phyloP scores from a whole-genome alignment of 1,140 invertebrate species.

The Calliphora vicina region DNA sequence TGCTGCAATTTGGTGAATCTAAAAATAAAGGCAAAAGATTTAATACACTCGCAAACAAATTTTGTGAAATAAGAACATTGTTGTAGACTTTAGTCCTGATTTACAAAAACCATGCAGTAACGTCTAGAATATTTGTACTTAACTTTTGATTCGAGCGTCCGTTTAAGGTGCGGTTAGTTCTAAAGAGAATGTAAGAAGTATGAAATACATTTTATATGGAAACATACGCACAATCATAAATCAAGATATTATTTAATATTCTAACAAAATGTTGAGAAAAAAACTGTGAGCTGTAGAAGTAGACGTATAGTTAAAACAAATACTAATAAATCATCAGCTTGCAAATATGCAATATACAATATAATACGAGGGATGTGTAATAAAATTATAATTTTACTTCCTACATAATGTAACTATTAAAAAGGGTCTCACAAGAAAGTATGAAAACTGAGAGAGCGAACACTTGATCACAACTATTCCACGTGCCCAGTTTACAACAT shows the following conservation, averaged over 20 bases:
- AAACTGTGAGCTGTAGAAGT: background rate
- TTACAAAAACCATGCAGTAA: too few relatives aligned
- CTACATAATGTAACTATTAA: too few relatives aligned
- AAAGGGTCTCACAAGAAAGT: too few relatives aligned
- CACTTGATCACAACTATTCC: too few relatives aligned
- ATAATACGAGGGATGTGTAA: background rate
- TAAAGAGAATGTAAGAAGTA: background rate
- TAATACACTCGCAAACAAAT: background rate
- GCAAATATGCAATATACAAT: background rate
- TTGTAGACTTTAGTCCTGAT: too few relatives aligned
- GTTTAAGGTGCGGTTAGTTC: background rate
- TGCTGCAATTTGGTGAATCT: background rate
- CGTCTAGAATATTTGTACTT: background rate
- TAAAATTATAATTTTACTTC: too few relatives aligned
- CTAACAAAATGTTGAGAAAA: background rate
- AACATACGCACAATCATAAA: background rate
- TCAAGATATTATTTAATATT: constrained; percentile 7
- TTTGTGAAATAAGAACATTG: background rate
- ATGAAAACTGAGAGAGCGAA: too few relatives aligned
- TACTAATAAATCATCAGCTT: background rate
- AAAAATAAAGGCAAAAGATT: background rate
- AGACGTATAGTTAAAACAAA: background rate
- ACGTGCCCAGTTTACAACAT: too few relatives aligned
- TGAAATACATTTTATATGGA: background rate
- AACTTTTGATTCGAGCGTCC: background rate